These are phyloP conservation scores for Pachliopta kotzebuea DNA, from an alignment of 2,888 invertebrate genomes.

Conservation along the genomic window DNA sequence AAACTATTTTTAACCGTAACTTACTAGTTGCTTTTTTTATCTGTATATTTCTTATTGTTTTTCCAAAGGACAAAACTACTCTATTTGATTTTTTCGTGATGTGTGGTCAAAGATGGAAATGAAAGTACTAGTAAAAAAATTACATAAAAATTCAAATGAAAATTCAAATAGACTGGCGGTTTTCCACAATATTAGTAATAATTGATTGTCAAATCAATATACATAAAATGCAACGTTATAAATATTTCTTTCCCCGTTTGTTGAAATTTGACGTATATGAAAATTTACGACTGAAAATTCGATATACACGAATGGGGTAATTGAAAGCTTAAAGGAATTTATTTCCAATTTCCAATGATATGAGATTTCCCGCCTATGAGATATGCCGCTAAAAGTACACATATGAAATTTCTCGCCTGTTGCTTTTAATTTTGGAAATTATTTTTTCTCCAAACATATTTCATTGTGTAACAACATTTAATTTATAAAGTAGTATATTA, in stretches of 20 bases:
- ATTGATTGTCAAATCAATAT: too few species aligned
- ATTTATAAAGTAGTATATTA: neutral
- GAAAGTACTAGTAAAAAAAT: too few species aligned
- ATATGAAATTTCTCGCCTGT: conserved; percentile 51
- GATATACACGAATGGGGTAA: conserved; percentile 73
- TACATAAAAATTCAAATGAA: too few species aligned
- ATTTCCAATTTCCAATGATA: conserved; percentile 76
- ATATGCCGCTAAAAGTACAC: conserved; percentile 44
- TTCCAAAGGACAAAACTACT: too few species aligned
- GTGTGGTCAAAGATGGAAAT: too few species aligned
- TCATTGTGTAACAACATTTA: conserved; percentile 18
- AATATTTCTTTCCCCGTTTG: conserved; percentile 13
- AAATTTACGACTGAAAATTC: conserved; percentile 60
- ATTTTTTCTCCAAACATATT: conserved; percentile 27
- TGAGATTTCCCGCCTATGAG: conserved; percentile 62
- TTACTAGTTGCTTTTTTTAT: too few species aligned
- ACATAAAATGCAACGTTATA: neutral
- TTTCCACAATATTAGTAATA: too few species aligned
- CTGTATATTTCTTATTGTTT: too few species aligned
- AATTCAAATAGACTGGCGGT: too few species aligned
- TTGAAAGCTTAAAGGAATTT: conserved; percentile 79
- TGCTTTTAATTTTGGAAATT: conserved; percentile 45
- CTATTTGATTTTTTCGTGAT: too few species aligned
- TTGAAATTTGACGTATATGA: conserved; percentile 39
- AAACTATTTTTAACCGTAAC: too few species aligned